These are phyloP conservation scores for Pogonocichla stellata DNA, from an alignment of 2,113 vertebrate species.

Conservation along the genomic window DNA sequence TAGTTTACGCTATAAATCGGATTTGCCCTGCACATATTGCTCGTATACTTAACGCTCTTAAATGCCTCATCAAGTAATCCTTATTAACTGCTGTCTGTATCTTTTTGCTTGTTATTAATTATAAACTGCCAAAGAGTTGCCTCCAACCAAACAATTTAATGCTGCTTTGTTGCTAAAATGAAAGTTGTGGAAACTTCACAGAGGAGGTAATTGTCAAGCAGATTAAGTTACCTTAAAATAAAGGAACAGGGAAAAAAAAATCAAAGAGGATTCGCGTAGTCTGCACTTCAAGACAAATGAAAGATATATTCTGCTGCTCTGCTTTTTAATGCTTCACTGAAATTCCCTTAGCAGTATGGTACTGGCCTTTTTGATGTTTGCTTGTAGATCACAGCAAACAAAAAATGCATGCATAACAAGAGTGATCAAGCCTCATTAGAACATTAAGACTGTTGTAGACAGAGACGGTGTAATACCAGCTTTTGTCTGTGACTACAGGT, in stretches of 20 bases:
- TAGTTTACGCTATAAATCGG: background rate
- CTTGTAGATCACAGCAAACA: constrained; percentile 42
- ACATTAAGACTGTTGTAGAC: constrained; percentile 23
- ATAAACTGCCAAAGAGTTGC: background rate
- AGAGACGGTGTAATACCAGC: constrained; percentile 23
- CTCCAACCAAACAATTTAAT: background rate
- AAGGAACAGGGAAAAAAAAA: background rate
- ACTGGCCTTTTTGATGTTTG: constrained; percentile 39
- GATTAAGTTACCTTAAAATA: background rate
- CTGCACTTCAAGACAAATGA: background rate
- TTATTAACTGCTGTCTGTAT: background rate
- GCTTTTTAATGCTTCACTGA: background rate
- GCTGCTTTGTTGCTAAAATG: background rate
- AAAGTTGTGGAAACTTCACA: background rate
- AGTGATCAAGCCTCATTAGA: constrained; percentile 22
- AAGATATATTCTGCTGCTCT: constrained; percentile 15
- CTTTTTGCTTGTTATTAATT: background rate
- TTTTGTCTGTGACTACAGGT: constrained; percentile 44
- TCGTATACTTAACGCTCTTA: background rate
- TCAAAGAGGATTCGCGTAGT: background rate
- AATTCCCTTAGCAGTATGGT: background rate
- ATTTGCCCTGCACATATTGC: background rate
- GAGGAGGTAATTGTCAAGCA: background rate
- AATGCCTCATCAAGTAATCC: constrained; percentile 19
- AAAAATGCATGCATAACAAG: constrained; percentile 40